Evolutionary conservation across 2,113 vertebrate genomes (phyloP).

Genomic region (Rattus rattus): DNA sequence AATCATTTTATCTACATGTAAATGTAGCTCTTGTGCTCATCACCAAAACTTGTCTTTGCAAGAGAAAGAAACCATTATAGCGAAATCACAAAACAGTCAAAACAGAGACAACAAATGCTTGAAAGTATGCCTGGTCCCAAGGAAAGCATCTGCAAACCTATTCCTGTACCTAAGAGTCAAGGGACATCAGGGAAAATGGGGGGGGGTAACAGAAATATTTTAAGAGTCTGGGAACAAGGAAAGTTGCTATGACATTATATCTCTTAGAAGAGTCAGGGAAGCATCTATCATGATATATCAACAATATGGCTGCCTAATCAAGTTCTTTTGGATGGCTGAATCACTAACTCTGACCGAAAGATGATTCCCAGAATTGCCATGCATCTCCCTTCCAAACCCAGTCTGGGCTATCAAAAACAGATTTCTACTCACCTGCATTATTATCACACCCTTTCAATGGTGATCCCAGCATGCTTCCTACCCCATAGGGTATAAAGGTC

Average conservation of each 20-base stretch:
- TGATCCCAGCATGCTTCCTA: not conserved
- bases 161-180: not conserved
- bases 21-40: not conserved
- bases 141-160: not conserved
- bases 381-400: not conserved
- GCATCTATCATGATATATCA: not conserved
- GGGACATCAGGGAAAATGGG: not conserved
- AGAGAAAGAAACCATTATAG: not conserved
- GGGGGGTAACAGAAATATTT: too few species aligned
- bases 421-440: not conserved
- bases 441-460: not conserved
- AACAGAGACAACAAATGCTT: not conserved
- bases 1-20: not conserved
- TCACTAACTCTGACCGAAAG: not conserved
- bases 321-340: not conserved
- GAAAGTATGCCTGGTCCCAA: too few species aligned
- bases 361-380: rapidly evolving
- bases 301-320: not conserved
- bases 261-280: not conserved
- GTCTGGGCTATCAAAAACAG: not conserved
- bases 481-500: not conserved
- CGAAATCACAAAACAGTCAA: not conserved
- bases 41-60: not conserved
- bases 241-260: not conserved
- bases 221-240: not conserved